Base-by-base conservation (phyloP, 2,113 vertebrate genomes). In the Rana temporaria region DNA sequence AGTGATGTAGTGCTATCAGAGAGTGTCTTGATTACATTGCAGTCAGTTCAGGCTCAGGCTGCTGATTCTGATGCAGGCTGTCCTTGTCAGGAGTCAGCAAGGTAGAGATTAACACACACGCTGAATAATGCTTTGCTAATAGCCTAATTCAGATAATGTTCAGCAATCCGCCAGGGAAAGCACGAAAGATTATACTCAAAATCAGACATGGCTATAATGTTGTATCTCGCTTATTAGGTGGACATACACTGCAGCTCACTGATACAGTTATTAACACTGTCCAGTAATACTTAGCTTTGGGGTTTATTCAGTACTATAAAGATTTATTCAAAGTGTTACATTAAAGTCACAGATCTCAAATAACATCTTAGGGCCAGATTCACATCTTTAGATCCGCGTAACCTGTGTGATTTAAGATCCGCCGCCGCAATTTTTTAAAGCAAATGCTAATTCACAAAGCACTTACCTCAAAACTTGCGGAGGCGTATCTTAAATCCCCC, bases 141-240 rank as follows among this genome's bases (percentile, higher is more conserved):
- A 92, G 93, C 91, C 91, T 92, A 92, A 93, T 92, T 91, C 92
- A 92, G 91, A 89, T 91, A 93, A 90, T 83, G 84, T 88, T 90
- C 89, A 91, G 60, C 60, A 77, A 77, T 26, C 20, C 74, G 2
- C 74, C 26, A 30, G 60, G 74, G 74, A 64, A 65, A 62, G 32
- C 9, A 77, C 18, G 6, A 52, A 38, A 65, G 74, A 77, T 64
- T 77, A 65, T 77, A 77, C 48, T 77, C 16, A 52, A 52, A 77
- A 64, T 64, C 60, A 77, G 60, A 63, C 74, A 77, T 2, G 14
- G 74, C 34, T 26, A 30, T 65, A 26, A 65, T 26, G 65, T 52
- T 22, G 60, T 63, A 30, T 77, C 14, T 64, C 22, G 60, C 60
- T 65, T 77, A 24, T 24, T 26, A 77, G 38, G 38, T 17, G 63